Evolutionary conservation across 2,797 vertebrate species (phyloP).

Genomic region (Neosilurus mollespiculum): DNA sequence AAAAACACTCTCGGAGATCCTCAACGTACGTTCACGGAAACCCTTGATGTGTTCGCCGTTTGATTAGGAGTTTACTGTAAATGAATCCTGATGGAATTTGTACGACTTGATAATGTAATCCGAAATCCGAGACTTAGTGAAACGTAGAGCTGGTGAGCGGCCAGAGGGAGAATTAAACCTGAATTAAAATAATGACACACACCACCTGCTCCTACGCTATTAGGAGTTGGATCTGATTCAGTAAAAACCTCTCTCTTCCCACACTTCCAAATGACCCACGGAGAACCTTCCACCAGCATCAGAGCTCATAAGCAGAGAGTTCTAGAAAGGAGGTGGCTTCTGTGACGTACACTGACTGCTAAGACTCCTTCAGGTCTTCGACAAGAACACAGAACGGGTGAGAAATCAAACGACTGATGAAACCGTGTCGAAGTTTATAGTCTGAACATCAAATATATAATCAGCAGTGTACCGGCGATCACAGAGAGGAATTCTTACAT

Average conservation of each 20-base stretch:
- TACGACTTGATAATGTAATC: neutral
- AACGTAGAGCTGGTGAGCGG: neutral
- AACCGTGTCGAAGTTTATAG: neutral
- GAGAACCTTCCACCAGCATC: neutral
- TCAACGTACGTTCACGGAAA: neutral
- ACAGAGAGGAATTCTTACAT: neutral
- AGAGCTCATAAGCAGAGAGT: neutral
- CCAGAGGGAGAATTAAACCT: slow-evolving; percentile 30
- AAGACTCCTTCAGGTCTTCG: neutral
- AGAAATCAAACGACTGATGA: neutral
- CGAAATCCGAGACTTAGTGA: slow-evolving; percentile 10
- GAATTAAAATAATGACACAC: slow-evolving; percentile 44
- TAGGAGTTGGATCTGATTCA: slow-evolving; percentile 36
- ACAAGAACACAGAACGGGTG: neutral
- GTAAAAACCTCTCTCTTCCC: slow-evolving; percentile 29
- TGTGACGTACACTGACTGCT: neutral
- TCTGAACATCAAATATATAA: neutral
- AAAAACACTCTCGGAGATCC: neutral
- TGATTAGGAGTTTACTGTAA: neutral
- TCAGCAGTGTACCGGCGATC: too few relatives aligned
- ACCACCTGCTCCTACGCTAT: slow-evolving; percentile 39
- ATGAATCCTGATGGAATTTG: neutral
- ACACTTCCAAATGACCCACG: slow-evolving; percentile 26
- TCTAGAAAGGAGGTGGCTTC: neutral
- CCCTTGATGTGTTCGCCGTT: neutral